phyloP scores from a whole-genome alignment of 2,113 vertebrate species.

The Otus sunia region DNA sequence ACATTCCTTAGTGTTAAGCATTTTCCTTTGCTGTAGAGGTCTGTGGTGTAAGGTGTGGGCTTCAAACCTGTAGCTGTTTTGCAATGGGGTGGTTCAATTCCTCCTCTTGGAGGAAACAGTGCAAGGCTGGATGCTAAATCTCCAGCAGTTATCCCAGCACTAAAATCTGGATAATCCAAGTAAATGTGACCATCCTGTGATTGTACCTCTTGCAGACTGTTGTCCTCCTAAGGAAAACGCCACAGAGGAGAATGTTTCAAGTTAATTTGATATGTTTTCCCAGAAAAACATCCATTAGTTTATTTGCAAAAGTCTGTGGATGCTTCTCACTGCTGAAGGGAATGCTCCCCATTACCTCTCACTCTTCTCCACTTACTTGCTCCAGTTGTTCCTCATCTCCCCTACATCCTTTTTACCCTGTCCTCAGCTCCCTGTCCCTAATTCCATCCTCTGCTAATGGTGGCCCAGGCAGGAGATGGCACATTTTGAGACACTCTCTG shows the following conservation, averaged over 20 bases:
- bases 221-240: neutral
- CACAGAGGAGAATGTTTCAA: neutral
- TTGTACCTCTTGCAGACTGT: neutral
- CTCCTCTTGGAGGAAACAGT: neutral
- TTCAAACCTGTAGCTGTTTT: neutral
- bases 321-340: neutral
- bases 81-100: neutral
- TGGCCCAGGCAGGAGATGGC: neutral
- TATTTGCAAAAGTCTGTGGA: neutral
- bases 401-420: fast-evolving
- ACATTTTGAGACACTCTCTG: neutral
- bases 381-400: neutral
- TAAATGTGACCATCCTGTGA: fast-evolving
- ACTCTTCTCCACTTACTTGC: neutral
- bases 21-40: neutral
- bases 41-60: no score
- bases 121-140: neutral
- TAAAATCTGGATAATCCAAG: neutral
- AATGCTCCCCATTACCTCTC: neutral
- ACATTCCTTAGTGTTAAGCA: neutral
- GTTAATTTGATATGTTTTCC: neutral
- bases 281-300: neutral
- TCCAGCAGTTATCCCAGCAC: neutral
- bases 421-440: neutral
- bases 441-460: neutral